Percentiles rank a stretch among this genome's conserved stretches.
Evolutionary conservation across 2,888 invertebrate genomes (phyloP).

Genomic region (Hesperia comma): DNA sequence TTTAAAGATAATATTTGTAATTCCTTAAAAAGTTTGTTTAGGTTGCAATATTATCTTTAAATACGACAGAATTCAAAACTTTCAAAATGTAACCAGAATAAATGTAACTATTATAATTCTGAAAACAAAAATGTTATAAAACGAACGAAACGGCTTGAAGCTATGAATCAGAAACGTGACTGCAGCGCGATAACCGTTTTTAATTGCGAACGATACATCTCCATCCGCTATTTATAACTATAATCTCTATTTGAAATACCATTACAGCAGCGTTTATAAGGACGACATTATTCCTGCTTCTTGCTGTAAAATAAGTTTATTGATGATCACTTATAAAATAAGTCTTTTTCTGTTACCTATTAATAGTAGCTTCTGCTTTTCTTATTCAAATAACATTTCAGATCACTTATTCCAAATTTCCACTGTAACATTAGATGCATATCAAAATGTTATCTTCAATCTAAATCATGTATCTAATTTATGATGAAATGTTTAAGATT

Average conservation of each 20-base stretch:
- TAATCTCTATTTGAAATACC: slow-evolving; percentile 16
- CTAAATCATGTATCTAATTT: no score
- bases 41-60: no score
- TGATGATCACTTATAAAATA: neutral
- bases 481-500: neutral
- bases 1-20: no score
- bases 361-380: no score
- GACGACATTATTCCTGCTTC: neutral
- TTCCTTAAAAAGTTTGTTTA: no score
- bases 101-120: slow-evolving; percentile 17
- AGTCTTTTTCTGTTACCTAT: neutral
- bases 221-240: slow-evolving; percentile 16
- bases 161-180: slow-evolving; percentile 29
- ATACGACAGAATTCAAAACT: no score
- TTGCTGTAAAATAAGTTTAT: neutral
- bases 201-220: slow-evolving; percentile 28
- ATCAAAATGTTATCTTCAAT: no score
- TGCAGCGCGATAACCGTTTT: slow-evolving; percentile 24
- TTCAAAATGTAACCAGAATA: no score
- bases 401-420: no score
- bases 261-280: neutral
- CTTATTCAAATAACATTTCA: no score
- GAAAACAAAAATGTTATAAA: slow-evolving; percentile 26
- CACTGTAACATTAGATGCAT: no score
- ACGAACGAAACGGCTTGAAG: slow-evolving; percentile 14